phyloP scores from a whole-genome alignment of 2,888 invertebrate species.

The Epinotia bilunana region DNA sequence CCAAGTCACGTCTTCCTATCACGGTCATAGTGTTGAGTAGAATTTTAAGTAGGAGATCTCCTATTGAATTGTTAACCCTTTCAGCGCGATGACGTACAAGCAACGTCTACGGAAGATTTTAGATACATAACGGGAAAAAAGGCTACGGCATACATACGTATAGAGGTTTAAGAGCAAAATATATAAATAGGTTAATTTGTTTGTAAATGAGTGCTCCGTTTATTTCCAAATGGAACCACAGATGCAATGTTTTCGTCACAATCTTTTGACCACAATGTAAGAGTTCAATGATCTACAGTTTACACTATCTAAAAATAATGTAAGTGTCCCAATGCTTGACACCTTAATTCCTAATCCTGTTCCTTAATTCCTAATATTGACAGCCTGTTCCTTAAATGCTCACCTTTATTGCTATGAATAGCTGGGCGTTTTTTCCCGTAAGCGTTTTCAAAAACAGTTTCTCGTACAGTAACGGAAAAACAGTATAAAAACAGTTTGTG shows the following conservation, averaged over 20 bases:
- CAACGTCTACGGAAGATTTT: not conserved
- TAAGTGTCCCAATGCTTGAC: not conserved
- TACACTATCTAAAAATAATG: not conserved
- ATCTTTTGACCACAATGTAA: constrained; percentile 9
- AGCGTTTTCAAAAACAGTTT: too few species aligned
- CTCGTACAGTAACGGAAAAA: too few species aligned
- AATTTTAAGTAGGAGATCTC: not conserved
- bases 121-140: not conserved
- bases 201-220: not conserved
- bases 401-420: too few species aligned
- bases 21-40: constrained; percentile 7
- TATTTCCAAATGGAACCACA: constrained; percentile 13
- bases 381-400: not conserved
- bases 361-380: too few species aligned
- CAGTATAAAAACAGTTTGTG: too few species aligned
- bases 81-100: not conserved
- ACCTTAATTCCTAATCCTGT: too few species aligned
- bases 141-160: not conserved
- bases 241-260: constrained; percentile 17
- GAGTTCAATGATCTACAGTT: not conserved
- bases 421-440: too few species aligned
- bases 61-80: not conserved
- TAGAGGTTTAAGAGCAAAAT: not conserved
- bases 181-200: not conserved
- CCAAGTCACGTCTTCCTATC: constrained; percentile 1